These are phyloP conservation scores for Drosophila ambigua DNA, from an alignment of 1,140 invertebrate species.

Conservation along the genomic window DNA sequence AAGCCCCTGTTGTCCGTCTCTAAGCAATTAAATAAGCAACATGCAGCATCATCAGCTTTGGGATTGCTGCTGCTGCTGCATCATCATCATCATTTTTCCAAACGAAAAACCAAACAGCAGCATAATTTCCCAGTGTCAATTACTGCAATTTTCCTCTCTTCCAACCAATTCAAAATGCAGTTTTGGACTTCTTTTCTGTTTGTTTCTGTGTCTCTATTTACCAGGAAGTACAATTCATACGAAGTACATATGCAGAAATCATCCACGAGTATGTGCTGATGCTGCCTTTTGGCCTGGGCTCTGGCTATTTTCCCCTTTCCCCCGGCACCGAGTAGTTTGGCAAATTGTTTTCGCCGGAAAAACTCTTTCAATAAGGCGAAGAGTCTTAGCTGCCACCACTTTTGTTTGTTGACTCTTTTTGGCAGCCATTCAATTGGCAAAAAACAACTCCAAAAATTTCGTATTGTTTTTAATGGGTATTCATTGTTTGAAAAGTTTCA, in stretches of 20 bases:
- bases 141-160: conserved; percentile 54
- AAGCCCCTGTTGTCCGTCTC: neutral
- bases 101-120: conserved; percentile 25
- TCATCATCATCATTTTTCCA: conserved; percentile 27
- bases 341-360: conserved; percentile 63
- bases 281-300: conserved; percentile 41
- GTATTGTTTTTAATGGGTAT: conserved; percentile 13
- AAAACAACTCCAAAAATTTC: conserved; percentile 7
- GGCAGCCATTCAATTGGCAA: conserved; percentile 3
- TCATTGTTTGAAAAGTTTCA: conserved; percentile 13
- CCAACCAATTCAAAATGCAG: conserved; percentile 20
- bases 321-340: conserved; percentile 47
- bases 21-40: conserved; percentile 58
- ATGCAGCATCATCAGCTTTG: conserved; percentile 57
- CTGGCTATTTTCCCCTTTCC: conserved; percentile 20
- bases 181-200: conserved; percentile 22
- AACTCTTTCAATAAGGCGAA: conserved; percentile 37
- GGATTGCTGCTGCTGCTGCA: neutral
- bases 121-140: conserved; percentile 70
- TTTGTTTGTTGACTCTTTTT: conserved; percentile 14
- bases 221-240: conserved; percentile 44
- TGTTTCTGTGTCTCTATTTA: conserved; percentile 45
- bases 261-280: conserved; percentile 33
- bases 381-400: conserved; percentile 20
- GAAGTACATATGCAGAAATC: neutral